Evolutionary conservation across 2,888 invertebrate species (phyloP).

Genomic region (Monochamus alternatus): DNA sequence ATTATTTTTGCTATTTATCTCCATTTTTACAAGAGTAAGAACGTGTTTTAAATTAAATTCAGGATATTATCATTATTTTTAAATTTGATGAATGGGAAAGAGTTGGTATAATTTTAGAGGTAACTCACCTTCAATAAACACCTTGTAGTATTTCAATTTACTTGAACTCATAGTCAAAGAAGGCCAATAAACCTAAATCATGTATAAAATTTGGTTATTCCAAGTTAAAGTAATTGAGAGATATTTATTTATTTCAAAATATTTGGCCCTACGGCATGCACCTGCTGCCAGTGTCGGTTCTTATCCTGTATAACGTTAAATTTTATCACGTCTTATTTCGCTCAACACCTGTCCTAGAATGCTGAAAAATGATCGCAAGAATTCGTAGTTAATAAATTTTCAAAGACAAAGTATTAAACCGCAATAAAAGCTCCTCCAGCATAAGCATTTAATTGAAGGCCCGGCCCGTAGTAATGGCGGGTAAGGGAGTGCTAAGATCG

Average conservation of each 20-base stretch:
- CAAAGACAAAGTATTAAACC: slow-evolving; percentile 53
- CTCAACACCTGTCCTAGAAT: slow-evolving; percentile 10
- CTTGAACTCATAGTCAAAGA: too few species aligned
- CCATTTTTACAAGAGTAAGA: too few species aligned
- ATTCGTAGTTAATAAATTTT: slow-evolving; percentile 47
- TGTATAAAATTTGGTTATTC: too few species aligned
- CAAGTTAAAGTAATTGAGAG: too few species aligned
- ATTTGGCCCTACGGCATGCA: neutral
- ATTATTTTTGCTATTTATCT: too few species aligned
- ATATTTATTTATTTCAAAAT: too few species aligned
- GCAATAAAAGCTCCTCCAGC: slow-evolving; percentile 50
- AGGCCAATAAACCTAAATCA: too few species aligned
- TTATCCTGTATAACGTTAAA: neutral
- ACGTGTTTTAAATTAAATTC: too few species aligned
- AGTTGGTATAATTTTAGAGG: neutral
- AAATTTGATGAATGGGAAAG: slow-evolving; percentile 10
- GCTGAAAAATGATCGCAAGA: slow-evolving; percentile 28
- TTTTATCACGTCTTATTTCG: slow-evolving; percentile 27
- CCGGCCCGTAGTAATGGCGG: slow-evolving; percentile 46
- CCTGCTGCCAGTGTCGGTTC: too few species aligned
- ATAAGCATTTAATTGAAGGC: slow-evolving; percentile 54
- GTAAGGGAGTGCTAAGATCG: slow-evolving; percentile 58
- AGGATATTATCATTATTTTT: neutral
- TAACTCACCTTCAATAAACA: too few species aligned
- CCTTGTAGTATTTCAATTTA: too few species aligned